phyloP scores from a whole-genome alignment of 2,797 vertebrate genomes.

The Anabas testudineus region DNA sequence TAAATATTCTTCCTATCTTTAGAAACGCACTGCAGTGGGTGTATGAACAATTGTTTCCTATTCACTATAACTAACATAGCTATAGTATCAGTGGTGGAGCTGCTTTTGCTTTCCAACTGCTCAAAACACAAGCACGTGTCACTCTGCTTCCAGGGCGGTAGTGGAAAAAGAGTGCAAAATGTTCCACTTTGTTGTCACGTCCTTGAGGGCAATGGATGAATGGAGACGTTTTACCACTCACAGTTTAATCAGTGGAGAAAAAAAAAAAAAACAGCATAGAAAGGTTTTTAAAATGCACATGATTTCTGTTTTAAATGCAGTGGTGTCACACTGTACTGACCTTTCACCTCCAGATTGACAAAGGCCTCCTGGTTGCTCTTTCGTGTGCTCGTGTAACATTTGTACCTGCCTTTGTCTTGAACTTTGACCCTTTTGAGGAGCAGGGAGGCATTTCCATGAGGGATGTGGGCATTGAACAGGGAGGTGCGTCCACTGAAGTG shows the following conservation, averaged over 20 bases:
- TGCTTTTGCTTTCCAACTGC: conserved; percentile 1
- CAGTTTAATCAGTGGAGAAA: conserved; percentile 1
- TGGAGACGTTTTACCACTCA: background rate
- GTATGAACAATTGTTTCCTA: too few relatives aligned
- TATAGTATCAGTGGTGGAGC: background rate
- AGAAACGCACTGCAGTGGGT: background rate
- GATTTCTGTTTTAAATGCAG: background rate
- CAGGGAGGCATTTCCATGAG: conserved; percentile 88
- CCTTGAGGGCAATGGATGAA: conserved; percentile 39
- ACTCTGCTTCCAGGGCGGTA: conserved; percentile 1
- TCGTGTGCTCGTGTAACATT: conserved; percentile 87
- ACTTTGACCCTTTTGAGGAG: conserved; percentile 83
- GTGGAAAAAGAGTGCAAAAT: conserved; percentile 37
- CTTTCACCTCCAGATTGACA: conserved; percentile 82
- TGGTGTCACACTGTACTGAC: conserved; percentile 67
- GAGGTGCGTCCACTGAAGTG: conserved; percentile 84
- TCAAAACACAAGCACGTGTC: conserved; percentile 9
- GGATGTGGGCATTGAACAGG: conserved; percentile 85
- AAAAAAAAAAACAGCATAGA: background rate
- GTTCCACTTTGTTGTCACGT: conserved; percentile 51
- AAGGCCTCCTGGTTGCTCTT: conserved; percentile 72
- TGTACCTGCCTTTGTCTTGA: conserved; percentile 85
- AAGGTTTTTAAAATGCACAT: background rate
- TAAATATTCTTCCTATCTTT: background rate
- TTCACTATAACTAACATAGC: too few relatives aligned